These are phyloP conservation scores for Acanthosepion pharaonis DNA, from an alignment of 2,888 invertebrate species.

Conservation along the genomic window DNA sequence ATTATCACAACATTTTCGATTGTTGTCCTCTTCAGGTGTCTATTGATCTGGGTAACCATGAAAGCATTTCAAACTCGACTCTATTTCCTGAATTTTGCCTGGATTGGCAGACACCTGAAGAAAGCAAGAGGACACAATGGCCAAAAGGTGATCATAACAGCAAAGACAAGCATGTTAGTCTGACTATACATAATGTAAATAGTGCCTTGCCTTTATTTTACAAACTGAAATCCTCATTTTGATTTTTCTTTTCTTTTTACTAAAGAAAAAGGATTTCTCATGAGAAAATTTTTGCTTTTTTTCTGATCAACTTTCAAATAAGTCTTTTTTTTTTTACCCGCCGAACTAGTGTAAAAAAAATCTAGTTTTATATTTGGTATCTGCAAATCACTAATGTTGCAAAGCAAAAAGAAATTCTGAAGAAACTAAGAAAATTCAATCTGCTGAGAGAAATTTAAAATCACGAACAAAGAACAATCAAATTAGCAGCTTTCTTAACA, in stretches of 20 bases:
- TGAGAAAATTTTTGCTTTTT: background rate
- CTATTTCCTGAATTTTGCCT: no score
- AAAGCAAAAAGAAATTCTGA: background rate
- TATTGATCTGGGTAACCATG: no score
- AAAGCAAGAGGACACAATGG: no score
- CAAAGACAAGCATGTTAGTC: no score
- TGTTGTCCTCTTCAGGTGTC: no score
- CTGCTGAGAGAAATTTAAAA: background rate
- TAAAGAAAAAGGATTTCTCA: background rate
- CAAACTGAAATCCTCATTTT: background rate
- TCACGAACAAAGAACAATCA: background rate
- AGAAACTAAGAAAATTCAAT: background rate
- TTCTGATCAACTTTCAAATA: background rate
- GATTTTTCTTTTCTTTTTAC: background rate
- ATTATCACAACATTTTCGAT: no score
- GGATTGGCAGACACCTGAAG: no score
- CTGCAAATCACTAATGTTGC: background rate
- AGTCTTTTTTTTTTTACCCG: background rate
- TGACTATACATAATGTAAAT: background rate
- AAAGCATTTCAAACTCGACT: no score
- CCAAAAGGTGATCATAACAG: no score
- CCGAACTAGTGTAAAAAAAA: background rate
- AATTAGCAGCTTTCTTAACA: constrained; percentile 33
- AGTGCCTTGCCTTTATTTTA: background rate
- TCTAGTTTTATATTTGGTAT: background rate